A percentile compares a stretch with the other conserved stretches of the same genome.
Conservation (phyloP, 1,140 invertebrate genomes). For the Euwallacea fornicatus region DNA sequence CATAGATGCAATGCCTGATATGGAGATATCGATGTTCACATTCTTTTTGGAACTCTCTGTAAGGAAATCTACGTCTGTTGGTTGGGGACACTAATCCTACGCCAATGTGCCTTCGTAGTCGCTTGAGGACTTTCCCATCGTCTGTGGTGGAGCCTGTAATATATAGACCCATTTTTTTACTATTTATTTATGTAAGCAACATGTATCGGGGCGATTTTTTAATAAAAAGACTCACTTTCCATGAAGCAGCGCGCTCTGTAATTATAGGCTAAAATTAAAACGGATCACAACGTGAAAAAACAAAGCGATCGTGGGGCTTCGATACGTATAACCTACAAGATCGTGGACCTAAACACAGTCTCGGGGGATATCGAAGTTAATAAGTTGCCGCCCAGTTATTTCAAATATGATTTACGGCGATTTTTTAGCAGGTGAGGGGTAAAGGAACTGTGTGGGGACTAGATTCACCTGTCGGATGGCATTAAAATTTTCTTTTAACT, state of each 20-base stretch:
- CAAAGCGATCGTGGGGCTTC: conserved; percentile 41
- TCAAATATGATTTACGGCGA: conserved; percentile 54
- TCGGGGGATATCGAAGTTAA: conserved; percentile 49
- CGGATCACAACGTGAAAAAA: conserved; percentile 45
- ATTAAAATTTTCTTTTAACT: conserved; percentile 50
- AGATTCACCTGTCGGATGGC: conserved; percentile 50
- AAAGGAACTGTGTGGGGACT: conserved; percentile 34
- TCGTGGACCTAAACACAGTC: conserved; percentile 36
- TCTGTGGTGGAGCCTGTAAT: conserved; percentile 41
- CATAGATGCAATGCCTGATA: too few relatives aligned
- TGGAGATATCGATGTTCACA: too few relatives aligned
- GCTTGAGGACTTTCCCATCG: background rate
- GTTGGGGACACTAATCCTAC: background rate
- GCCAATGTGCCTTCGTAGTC: background rate
- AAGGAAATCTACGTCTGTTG: background rate
- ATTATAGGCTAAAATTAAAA: conserved; percentile 52
- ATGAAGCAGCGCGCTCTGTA: conserved; percentile 48
- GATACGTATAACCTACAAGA: conserved; percentile 32
- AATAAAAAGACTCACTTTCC: conserved; percentile 54
- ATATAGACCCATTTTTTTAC: conserved; percentile 52
- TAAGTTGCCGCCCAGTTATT: conserved; percentile 55
- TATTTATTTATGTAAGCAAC: conserved; percentile 48
- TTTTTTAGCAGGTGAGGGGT: conserved; percentile 49
- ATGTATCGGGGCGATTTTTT: conserved; percentile 47
- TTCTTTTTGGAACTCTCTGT: too few relatives aligned